Base-by-base conservation (phyloP, 2,797 vertebrate genomes). In the Capromys pilorides region DNA sequence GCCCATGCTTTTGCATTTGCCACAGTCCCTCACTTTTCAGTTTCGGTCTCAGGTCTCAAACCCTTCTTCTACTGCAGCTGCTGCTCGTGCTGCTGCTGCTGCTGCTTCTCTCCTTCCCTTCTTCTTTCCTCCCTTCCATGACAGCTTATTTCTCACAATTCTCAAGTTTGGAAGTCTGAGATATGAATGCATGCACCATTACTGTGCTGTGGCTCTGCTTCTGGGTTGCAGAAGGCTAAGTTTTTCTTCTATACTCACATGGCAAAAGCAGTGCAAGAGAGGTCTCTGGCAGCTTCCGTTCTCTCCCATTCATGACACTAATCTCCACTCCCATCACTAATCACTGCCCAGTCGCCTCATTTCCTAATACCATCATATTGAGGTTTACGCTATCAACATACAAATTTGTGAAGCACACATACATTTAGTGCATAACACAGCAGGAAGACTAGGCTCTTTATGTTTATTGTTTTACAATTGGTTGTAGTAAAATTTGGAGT, bases 1-100 rank as follows among this genome's bases (percentile, higher is more conserved):
- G 71, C 91, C 19, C 24, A 39, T 88, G 79, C 62, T 75, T 84
- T 94, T 86, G 9, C 31, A 26, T 59, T 88, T 93, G 75, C 49
- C 24, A 0, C n/a, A 13, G 49, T 33, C 22, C 13, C n/a, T 39
- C 18, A 10, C 49, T 24, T 77, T 86, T 71, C 33, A 12, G 8
- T 87, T 81, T 84, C 8, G n/a, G 71, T 61, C 66, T 71, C 39
- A 84, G n/a, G 26, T 31, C 22, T 5, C 33, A 1, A 36, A 1
- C 22, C 28, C 57, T 78, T 64, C 5, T 7, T 0, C 0, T 14
- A 8, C 9, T 49, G 7, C 31, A 26, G 19, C 11, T 57, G 22
- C 59, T 84, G 41, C 33, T 24, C 0, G 7, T 36, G n/a, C 67
- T 21, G 9, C 36, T 66, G 66, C 33, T 67, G 31, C 66, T 28